Evolutionary conservation across 2,113 vertebrate species (phyloP).

Genomic region (Tachysurus fulvidraco): DNA sequence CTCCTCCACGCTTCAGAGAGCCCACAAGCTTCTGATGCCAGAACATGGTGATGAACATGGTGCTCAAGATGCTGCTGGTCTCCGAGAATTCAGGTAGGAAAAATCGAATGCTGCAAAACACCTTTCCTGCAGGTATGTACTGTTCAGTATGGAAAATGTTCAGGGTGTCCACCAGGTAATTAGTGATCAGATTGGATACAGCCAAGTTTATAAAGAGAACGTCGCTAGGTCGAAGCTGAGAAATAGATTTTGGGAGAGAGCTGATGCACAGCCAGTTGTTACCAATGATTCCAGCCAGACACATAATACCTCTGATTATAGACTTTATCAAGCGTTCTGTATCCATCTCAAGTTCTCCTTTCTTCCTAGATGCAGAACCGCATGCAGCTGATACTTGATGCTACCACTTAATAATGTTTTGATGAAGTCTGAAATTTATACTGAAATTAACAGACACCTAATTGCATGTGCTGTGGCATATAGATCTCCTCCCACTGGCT

Average conservation of each 20-base stretch:
- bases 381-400: neutral
- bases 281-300: constrained; percentile 67
- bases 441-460: neutral
- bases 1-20: constrained; percentile 67
- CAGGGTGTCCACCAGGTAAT: constrained; percentile 72
- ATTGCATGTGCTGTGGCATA: neutral
- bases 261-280: constrained; percentile 70
- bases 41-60: constrained; percentile 72
- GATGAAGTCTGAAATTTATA: constrained; percentile 11
- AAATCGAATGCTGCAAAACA: constrained; percentile 65
- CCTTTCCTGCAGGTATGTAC: constrained; percentile 64
- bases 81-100: constrained; percentile 67
- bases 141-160: constrained; percentile 66
- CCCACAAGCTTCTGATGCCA: constrained; percentile 79
- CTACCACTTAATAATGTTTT: neutral
- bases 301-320: constrained; percentile 65
- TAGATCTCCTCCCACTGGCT: neutral
- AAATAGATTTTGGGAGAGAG: constrained; percentile 61
- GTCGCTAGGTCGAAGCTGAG: constrained; percentile 65
- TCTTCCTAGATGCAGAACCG: neutral
- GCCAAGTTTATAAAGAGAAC: constrained; percentile 75
- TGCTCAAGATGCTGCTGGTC: constrained; percentile 76
- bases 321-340: constrained; percentile 53
- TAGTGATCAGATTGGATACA: constrained; percentile 75
- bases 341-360: constrained; percentile 56